Evolutionary conservation across 30 jellyfish, hydroid and myxozoan genomes (phyloP), one percentile per base, ranked within the genome.

Genomic region (Chironex yamaguchii): DNA sequence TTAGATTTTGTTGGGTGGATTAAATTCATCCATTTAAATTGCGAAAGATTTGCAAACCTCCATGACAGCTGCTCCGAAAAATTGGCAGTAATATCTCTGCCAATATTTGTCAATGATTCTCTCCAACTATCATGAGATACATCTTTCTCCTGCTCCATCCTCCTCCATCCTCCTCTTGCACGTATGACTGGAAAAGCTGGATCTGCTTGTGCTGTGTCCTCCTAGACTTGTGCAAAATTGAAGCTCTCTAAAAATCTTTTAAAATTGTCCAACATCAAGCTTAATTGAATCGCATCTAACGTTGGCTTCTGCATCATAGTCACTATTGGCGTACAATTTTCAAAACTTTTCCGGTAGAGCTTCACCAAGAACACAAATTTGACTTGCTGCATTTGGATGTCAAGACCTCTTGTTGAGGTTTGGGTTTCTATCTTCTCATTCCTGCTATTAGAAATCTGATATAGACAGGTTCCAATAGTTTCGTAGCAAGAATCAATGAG

Each of bases 361-460:
- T 71, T 35, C 29, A 71, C 28, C 36, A 71, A 20, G 70, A 36
- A 71, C 34, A 71, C 42, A 30, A 71, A 71, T 27, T 71, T 70
- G 34, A 71, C 85, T 14, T 71, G 85, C 32, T 75, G 77, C 29
- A 75, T 75, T 21, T 52, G 76, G 4, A 12, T 28, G 30, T 76
- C 14, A 75, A 75, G 87, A 33, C 77, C 77, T 32, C 78, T 48
- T 30, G 87, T 76, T 4, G 87, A 21, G 6, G 52, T 33, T 30
- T 75, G 87, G 2, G 87, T 75, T 17, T 75, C 87, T n/a, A 66
- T 35, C 33, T 75, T 75, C 69, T 75, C 79, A 21, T 26, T 75
- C 20, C 29, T 12, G 28, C 35, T 49, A 32, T 24, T 34, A 30
- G 87, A 36, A 49, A 75, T 75, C 21, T 52, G 33, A 29, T 21